phyloP scores from a whole-genome alignment of 2,797 vertebrate genomes.

The Hozukius guyotensis region DNA sequence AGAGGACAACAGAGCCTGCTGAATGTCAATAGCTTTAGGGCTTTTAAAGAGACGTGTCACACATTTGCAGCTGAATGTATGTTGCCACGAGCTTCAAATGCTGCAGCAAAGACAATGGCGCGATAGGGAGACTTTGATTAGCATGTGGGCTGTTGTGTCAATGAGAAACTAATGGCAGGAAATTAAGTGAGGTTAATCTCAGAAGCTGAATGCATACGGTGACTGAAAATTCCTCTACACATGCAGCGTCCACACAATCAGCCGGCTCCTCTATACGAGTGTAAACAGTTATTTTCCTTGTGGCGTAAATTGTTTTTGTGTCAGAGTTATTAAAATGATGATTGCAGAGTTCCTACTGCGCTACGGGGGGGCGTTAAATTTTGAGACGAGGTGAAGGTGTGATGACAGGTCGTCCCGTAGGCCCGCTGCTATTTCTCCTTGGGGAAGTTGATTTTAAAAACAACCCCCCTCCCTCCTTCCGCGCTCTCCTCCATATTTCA shows the following conservation, averaged over 20 bases:
- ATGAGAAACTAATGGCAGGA: neutral
- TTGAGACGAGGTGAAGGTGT: constrained; percentile 37
- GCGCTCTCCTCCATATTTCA: constrained; percentile 56
- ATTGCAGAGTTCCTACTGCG: constrained; percentile 33
- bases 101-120: constrained; percentile 4
- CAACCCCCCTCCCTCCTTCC: neutral
- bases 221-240: neutral
- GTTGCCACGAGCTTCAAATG: neutral
- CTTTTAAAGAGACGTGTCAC: constrained; percentile 32
- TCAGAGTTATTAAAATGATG: constrained; percentile 46
- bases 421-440: constrained; percentile 52
- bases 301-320: neutral
- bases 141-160: neutral
- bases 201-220: neutral
- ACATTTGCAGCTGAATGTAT: constrained; percentile 37
- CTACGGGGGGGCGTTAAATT: constrained; percentile 46
- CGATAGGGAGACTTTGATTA: constrained; percentile 6
- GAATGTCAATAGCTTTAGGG: constrained; percentile 36
- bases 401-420: constrained; percentile 51
- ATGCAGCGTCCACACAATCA: neutral
- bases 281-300: neutral
- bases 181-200: neutral
- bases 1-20: constrained; percentile 35
- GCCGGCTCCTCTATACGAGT: neutral
- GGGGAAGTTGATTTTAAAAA: constrained; percentile 50